Base-by-base conservation (phyloP, 2,113 vertebrate genomes). In the Stegastes partitus region DNA sequence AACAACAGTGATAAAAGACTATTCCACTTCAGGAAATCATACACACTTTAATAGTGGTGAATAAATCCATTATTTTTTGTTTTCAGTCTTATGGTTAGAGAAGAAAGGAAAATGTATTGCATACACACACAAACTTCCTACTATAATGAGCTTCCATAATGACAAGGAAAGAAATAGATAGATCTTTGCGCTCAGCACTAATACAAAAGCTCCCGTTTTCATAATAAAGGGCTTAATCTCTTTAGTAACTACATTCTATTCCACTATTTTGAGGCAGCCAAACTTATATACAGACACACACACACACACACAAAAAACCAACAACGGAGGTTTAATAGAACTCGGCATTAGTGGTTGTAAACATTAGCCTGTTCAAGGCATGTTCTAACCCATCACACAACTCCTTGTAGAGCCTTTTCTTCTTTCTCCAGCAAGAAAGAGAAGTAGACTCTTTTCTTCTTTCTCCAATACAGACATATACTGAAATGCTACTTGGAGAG, bases 11-110 rank as follows among this genome's bases (percentile, higher is more conserved):
- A 75, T 56, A 53, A 42, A 70, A 6, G 5, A 53, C 11, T 51
- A 11, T 42, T 64, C 22, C 26, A 62, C 25, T 39, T 21, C 53
- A 68, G 61, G 69, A 82, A 74, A 80, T 55, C 18, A 25, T 28
- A 37, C 45, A 71, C 10, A 26, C 54, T 54, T 58, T 42, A 10
- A 1, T n/a, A 45, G 73, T 39, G 37, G 12, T 39, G 31, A 61
- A 58, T 57, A 49, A 16, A 65, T 55, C 18, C 1, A 51, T 66
- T 64, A 1, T 61, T 68, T n/a, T 11, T 74, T 83, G 25, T 67
- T 58, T 67, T 22, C 4, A 18, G 58, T 53, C 39, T 57, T 16
- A 37, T 23, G 55, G 34, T 22, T 68, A n/a, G 21, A 18, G 28
- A 26, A 58, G 44, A 61, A 56, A 68, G 28, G 37, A 59, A 74